Evolutionary conservation across 2,888 invertebrate species (phyloP).

Genomic region (Melanostoma scalare): DNA sequence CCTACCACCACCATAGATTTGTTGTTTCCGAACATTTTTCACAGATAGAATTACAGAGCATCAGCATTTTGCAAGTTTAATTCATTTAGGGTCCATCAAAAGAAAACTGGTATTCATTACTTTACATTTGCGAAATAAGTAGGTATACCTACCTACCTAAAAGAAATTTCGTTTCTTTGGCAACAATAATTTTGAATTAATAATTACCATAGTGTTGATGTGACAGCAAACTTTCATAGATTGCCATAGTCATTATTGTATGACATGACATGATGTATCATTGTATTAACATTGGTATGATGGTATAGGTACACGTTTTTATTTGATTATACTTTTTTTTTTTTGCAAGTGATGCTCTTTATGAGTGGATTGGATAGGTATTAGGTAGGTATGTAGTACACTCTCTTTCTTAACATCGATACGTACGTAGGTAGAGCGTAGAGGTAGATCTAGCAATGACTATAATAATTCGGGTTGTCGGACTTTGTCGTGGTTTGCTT

Average conservation of each 20-base stretch:
- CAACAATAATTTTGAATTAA: constrained; percentile 33
- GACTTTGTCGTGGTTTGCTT: constrained; percentile 14
- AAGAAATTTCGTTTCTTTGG: neutral
- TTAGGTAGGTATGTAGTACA: neutral
- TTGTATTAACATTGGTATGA: constrained; percentile 26
- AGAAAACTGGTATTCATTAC: too few relatives aligned
- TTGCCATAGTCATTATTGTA: constrained; percentile 31
- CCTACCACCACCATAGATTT: too few relatives aligned
- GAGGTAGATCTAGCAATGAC: constrained; percentile 7
- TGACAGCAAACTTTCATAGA: constrained; percentile 38
- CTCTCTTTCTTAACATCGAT: constrained; percentile 47
- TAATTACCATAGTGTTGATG: constrained; percentile 45
- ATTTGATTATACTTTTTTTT: constrained; percentile 42
- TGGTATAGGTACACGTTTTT: constrained; percentile 44
- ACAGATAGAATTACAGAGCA: too few relatives aligned
- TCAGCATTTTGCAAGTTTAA: too few relatives aligned
- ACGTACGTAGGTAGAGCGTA: constrained; percentile 19
- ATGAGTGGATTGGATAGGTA: constrained; percentile 8
- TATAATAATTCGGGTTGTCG: constrained; percentile 40
- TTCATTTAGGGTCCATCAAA: too few relatives aligned
- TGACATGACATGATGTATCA: constrained; percentile 38
- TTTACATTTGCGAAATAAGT: too few relatives aligned
- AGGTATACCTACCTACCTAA: too few relatives aligned
- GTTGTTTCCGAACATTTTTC: too few relatives aligned
- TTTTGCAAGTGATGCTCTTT: constrained; percentile 62